Evolutionary conservation across 1,140 invertebrate genomes (phyloP), one percentile per base, ranked within the genome.

Genomic region (Condylostylus longicornis): DNA sequence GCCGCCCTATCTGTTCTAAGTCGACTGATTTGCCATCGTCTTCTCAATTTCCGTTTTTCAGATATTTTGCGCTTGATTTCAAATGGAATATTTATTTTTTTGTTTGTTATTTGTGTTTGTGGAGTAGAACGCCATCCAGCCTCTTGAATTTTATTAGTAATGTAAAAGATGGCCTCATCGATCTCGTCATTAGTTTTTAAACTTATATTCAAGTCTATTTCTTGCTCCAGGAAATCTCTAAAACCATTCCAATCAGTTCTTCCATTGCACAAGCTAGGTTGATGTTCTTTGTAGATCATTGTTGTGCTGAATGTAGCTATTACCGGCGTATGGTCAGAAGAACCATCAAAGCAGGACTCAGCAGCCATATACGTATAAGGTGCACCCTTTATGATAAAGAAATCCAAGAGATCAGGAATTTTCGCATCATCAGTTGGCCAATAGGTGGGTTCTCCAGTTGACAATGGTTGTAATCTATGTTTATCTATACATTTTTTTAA

Each of bases 371-470:
- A 23, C 29, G 23, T 4, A 30, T 39, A 32, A 31, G 41, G 41
- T 3, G 58, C 37, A 21, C 49, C 51, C 42, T 44, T 49, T 8
- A 35, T 38, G 19, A 62, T 36, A 21, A 54, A 49, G 28, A 64
- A 62, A 23, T 62, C 57, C 8, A 63, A 13, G 5, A 62, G n/a
- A 37, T 62, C 53, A 7, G 59, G 53, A 12, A 42, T 49, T 54
- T 54, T 58, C 21, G 37, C 48, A n/a, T 13, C 18, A 25, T 58
- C 59, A 12, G 49, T 43, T 18, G 62, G 53, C 51, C 59, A 63
- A 40, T 64, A 55, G 10, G 56, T 63, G 8, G 58, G 57, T 43
- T 61, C 48, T 2, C 54, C 48, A 10, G 51, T 46, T 18, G 50
- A 50, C 17, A 53, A 14, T 13, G 32, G 23, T 18, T 42, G 35